These are phyloP conservation scores for Temnothorax curvispinosus DNA, from an alignment of 1,140 invertebrate genomes.

Conservation along the genomic window DNA sequence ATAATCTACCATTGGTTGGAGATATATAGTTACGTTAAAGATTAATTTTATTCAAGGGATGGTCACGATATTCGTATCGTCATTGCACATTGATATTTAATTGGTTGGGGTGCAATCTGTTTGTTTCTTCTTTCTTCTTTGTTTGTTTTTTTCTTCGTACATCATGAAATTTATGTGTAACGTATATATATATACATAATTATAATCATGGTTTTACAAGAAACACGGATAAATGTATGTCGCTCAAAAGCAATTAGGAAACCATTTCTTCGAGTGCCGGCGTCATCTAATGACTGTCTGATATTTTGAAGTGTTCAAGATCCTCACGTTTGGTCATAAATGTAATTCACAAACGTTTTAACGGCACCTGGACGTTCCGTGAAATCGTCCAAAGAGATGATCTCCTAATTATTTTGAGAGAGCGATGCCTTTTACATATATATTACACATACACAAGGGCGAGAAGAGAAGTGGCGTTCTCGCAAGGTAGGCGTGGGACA, in stretches of 20 bases:
- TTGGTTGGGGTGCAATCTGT: conserved; percentile 85
- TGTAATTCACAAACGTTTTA: not conserved
- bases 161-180: conserved; percentile 56
- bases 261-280: not conserved
- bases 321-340: not conserved
- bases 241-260: conserved; percentile 19
- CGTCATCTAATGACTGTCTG: not conserved
- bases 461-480: conserved; percentile 3
- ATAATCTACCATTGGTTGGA: conserved; percentile 81
- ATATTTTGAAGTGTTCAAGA: not conserved
- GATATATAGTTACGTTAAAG: conserved; percentile 80
- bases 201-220: conserved; percentile 52
- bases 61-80: conserved; percentile 81
- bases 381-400: not conserved
- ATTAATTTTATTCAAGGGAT: conserved; percentile 82
- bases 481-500: not conserved
- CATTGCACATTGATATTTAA: conserved; percentile 84
- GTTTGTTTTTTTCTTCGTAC: conserved; percentile 22
- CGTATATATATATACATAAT: conserved; percentile 62
- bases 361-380: not conserved
- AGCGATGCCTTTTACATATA: conserved; percentile 14
- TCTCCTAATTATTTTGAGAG: conserved; percentile 35
- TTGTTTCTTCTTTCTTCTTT: conserved; percentile 73
- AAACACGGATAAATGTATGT: conserved; percentile 28
- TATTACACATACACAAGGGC: conserved; percentile 16